Evolutionary conservation across 2,888 invertebrate species (phyloP).

Genomic region (Gortyna flavago): DNA sequence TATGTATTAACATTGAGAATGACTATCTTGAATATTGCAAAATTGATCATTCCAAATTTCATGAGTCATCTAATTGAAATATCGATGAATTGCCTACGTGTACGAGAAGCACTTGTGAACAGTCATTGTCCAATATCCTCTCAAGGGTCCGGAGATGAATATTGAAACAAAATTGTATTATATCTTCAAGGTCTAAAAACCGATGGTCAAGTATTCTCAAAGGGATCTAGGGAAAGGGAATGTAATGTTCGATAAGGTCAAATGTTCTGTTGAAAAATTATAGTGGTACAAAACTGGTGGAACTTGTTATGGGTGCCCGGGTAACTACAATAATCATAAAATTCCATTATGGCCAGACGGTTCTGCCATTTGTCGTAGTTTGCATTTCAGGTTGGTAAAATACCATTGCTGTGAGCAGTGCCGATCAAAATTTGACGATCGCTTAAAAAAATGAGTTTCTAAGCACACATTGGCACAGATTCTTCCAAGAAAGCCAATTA

Average conservation of each 20-base stretch:
- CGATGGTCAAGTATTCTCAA: conserved; percentile 23
- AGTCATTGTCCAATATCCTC: conserved; percentile 20
- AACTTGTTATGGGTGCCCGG: conserved; percentile 36
- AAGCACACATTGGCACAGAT: conserved; percentile 22
- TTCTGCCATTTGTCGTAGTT: conserved; percentile 12
- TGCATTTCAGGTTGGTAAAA: conserved; percentile 14
- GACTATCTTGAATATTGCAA: conserved; percentile 28
- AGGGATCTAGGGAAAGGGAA: conserved; percentile 50
- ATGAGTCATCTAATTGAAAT: conserved; percentile 39
- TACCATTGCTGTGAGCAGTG: background rate
- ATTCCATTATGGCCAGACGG: background rate
- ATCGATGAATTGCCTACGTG: conserved; percentile 8
- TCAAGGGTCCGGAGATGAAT: conserved; percentile 7
- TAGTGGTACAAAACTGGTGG: conserved; percentile 30
- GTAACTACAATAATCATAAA: conserved; percentile 14
- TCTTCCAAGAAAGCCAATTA: conserved; percentile 18
- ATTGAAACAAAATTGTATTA: conserved; percentile 15
- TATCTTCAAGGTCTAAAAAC: conserved; percentile 40
- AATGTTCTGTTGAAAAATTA: conserved; percentile 36
- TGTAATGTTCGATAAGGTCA: conserved; percentile 49
- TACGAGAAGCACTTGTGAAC: conserved; percentile 23
- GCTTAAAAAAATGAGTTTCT: conserved; percentile 16
- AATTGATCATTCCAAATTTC: conserved; percentile 30
- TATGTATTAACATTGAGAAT: conserved; percentile 10
- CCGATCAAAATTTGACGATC: conserved; percentile 15